Evolutionary conservation across 1,140 invertebrate genomes (phyloP), one percentile per base, ranked within the genome.

Genomic region (Muscidifurax raptorellus): DNA sequence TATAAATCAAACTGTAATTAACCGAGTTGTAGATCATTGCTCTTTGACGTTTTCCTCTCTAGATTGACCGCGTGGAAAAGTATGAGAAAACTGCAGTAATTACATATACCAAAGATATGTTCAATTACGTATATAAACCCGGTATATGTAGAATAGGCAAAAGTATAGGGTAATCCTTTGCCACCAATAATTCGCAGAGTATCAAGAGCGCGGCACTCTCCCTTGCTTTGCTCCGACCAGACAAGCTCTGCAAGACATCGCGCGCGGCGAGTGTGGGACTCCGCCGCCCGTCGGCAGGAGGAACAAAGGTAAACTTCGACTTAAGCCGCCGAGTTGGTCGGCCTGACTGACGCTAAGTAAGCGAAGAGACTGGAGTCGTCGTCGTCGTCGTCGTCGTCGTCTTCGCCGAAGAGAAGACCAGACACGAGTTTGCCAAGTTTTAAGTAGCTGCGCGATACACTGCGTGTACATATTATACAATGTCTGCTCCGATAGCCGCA

Each of bases 241-340:
- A 27, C 15, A 75, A 3, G 2, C n/a, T 18, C 22, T 22, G 15
- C 52, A 2, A 59, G 52, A 59, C 52, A n/a, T 22, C 15, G 52
- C n/a, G 2, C n/a, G 22, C 77, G 30, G 87, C 72, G 85, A 86
- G 86, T 88, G 88, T 87, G 85, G 88, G 82, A 88, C 87, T 89
- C 2, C 89, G 87, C 86, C n/a, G n/a, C n/a, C n/a, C n/a, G n/a
- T n/a, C 87, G 72, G 44, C 12, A 86, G 83, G 88, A 86, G 88
- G 89, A 90, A 91, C 90, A 90, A 91, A 91, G 89, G 90, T 91
- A 91, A 91, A 91, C 90, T 91, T 90, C 78, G 86, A 89, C 87
- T 89, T 87, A 88, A 90, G 89, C 84, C 32, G 32, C 86, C n/a
- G 84, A 87, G 86, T 86, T 84, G 90, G 64, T 71, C 30, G 0